These are phyloP conservation scores for Reinhardtius hippoglossoides DNA, from an alignment of 2,113 vertebrate genomes.

Conservation along the genomic window DNA sequence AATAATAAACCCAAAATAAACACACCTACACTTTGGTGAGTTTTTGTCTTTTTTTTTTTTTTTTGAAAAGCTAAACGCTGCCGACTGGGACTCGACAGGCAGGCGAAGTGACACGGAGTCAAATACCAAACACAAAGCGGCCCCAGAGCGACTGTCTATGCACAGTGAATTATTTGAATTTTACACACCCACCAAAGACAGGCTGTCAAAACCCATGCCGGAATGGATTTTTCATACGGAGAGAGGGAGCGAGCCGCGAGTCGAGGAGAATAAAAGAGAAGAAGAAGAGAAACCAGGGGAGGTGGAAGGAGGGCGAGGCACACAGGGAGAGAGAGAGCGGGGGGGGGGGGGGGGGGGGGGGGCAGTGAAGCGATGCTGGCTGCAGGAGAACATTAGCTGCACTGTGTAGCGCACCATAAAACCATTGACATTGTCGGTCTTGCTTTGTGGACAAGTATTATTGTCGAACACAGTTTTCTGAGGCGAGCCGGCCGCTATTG, in stretches of 20 bases:
- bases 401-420: constrained; percentile 61
- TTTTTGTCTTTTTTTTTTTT: not conserved
- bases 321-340: not conserved
- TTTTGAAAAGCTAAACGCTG: constrained; percentile 23
- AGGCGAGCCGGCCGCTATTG: too few relatives aligned
- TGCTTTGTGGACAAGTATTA: constrained; percentile 65
- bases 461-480: constrained; percentile 64
- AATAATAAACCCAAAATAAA: not conserved
- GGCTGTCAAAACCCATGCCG: constrained; percentile 64
- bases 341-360: not conserved
- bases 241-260: constrained; percentile 32
- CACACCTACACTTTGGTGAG: not conserved
- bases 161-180: constrained; percentile 64
- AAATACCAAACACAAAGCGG: constrained; percentile 30
- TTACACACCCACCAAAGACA: constrained; percentile 69
- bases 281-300: constrained; percentile 15
- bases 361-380: too few relatives aligned
- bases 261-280: constrained; percentile 22
- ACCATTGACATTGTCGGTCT: constrained; percentile 61
- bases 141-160: constrained; percentile 54
- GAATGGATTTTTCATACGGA: constrained; percentile 65
- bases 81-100: constrained; percentile 41
- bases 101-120: constrained; percentile 51
- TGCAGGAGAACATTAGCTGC: constrained; percentile 3
- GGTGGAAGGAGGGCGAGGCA: constrained; percentile 5